phyloP scores from a whole-genome alignment of 1,140 invertebrate species.

The Parasteatoda tepidariorum region DNA sequence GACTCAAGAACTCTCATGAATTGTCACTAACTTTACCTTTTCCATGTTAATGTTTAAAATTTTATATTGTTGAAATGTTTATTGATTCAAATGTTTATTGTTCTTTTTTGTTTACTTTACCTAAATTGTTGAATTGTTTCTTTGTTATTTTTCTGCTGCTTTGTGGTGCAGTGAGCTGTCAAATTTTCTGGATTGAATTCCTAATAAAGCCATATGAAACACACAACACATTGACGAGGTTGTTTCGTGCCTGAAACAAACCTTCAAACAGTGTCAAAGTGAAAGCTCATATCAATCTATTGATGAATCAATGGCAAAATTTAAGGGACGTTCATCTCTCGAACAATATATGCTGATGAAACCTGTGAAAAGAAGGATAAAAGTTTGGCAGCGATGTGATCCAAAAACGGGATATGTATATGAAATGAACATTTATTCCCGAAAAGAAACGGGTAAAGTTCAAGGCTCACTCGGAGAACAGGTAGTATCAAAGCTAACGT shows the following conservation, averaged over 20 bases:
- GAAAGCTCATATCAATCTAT: conserved; percentile 42
- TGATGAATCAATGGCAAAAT: conserved; percentile 59
- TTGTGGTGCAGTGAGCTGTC: too few relatives aligned
- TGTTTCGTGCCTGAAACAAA: conserved; percentile 15
- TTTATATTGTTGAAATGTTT: too few relatives aligned
- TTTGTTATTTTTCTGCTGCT: too few relatives aligned
- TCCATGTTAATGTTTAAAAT: too few relatives aligned
- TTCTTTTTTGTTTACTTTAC: too few relatives aligned
- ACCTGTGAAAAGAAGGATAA: conserved; percentile 63
- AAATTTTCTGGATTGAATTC: too few relatives aligned
- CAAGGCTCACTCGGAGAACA: neutral
- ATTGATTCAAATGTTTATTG: too few relatives aligned
- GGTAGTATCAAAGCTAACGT: conserved; percentile 39
- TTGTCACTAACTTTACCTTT: too few relatives aligned
- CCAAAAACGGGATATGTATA: conserved; percentile 48
- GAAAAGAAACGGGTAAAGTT: conserved; percentile 48
- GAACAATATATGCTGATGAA: conserved; percentile 58
- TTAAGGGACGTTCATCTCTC: conserved; percentile 48
- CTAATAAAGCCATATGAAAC: too few relatives aligned
- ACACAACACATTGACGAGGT: neutral
- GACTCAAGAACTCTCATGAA: too few relatives aligned
- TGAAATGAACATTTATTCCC: conserved; percentile 60
- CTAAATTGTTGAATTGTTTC: too few relatives aligned
- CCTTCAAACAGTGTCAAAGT: neutral
- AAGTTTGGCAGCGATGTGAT: conserved; percentile 57